Evolutionary conservation across 2,888 invertebrate species (phyloP).

Genomic region (Drosophila villosipedis): DNA sequence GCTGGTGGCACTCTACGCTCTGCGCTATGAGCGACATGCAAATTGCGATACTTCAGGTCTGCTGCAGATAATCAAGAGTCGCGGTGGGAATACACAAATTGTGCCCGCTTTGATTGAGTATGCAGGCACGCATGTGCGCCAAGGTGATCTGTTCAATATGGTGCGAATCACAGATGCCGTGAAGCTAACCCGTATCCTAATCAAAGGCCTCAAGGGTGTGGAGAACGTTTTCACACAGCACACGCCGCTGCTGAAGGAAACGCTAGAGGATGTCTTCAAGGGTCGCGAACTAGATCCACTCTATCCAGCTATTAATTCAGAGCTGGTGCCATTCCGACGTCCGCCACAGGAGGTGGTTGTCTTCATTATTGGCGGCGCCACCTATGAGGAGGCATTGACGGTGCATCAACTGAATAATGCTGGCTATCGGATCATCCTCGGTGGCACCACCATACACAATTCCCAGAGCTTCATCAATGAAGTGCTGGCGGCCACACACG

Average conservation of each 20-base stretch:
- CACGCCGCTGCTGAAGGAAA: slow-evolving; percentile 95
- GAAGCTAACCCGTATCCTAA: slow-evolving; percentile 88
- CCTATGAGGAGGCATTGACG: slow-evolving; percentile 96
- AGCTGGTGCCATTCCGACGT: slow-evolving; percentile 86
- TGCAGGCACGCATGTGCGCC: slow-evolving; percentile 92
- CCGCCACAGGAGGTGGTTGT: slow-evolving; percentile 97
- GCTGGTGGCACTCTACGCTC: slow-evolving; percentile 95
- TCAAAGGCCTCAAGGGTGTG: slow-evolving; percentile 93
- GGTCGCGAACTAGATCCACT: slow-evolving; percentile 94
- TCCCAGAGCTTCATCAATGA: slow-evolving; percentile 92
- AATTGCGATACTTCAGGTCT: slow-evolving; percentile 93
- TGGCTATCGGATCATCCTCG: slow-evolving; percentile 92
- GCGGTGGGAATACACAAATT: slow-evolving; percentile 89
- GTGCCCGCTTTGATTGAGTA: slow-evolving; percentile 91
- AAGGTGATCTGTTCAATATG: slow-evolving; percentile 94
- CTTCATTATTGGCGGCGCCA: slow-evolving; percentile 97
- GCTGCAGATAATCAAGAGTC: slow-evolving; percentile 89
- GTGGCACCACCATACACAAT: slow-evolving; percentile 97
- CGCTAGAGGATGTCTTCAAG: slow-evolving; percentile 95
- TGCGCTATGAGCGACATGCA: slow-evolving; percentile 96
- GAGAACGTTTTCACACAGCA: slow-evolving; percentile 99
- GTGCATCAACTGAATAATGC: slow-evolving; percentile 93
- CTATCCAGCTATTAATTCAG: slow-evolving; percentile 93
- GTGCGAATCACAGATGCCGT: slow-evolving; percentile 96
- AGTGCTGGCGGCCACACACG: slow-evolving; percentile 89